phyloP scores from a whole-genome alignment of 1,140 invertebrate species.

The Leptopilina boulardi region DNA sequence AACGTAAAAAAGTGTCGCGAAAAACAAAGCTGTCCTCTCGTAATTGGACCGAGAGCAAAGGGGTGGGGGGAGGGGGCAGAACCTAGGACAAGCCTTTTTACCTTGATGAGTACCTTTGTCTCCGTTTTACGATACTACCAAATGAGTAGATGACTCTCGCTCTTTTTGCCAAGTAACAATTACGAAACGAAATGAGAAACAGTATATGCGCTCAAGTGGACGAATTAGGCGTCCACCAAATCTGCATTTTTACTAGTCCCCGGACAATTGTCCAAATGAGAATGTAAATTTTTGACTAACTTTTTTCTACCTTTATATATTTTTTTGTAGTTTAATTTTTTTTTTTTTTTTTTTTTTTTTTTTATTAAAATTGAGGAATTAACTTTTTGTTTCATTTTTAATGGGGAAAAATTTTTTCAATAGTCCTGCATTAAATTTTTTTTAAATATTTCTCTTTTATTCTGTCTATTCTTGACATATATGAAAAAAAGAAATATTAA shows the following conservation, averaged over 20 bases:
- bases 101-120: conserved; percentile 19
- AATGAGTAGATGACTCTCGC: conserved; percentile 9
- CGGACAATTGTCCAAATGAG: neutral
- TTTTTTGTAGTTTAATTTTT: too few species aligned
- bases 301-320: neutral
- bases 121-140: conserved; percentile 1
- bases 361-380: too few species aligned
- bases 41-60: neutral
- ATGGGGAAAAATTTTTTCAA: too few species aligned
- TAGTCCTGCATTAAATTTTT: too few species aligned
- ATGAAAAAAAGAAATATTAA: too few species aligned
- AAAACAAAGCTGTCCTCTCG: neutral
- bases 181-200: neutral
- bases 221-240: conserved; percentile 1
- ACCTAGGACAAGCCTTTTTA: neutral
- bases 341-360: neutral
- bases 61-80: neutral
- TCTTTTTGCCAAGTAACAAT: conserved; percentile 3
- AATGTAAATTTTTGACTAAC: neutral
- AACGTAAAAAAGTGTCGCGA: neutral
- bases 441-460: too few species aligned
- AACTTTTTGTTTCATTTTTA: too few species aligned
- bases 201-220: neutral
- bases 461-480: too few species aligned
- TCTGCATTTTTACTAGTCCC: conserved; percentile 23